These are phyloP conservation scores for Rallus limicola DNA, from an alignment of 2,113 vertebrate species.

Conservation along the genomic window DNA sequence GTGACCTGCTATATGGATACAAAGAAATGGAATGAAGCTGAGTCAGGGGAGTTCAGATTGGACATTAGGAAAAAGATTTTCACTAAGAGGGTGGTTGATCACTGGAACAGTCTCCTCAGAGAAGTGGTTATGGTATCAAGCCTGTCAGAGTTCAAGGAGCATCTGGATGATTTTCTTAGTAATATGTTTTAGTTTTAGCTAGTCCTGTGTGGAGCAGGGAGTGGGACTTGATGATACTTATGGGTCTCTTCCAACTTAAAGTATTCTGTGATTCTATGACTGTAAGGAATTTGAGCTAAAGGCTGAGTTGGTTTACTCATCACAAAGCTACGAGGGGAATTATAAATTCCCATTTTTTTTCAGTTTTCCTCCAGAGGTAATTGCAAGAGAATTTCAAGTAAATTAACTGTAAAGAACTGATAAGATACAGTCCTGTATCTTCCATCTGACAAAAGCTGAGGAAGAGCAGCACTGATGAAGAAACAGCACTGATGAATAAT, in stretches of 20 bases:
- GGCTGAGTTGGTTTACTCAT: neutral
- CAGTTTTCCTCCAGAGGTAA: neutral
- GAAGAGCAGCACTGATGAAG: neutral
- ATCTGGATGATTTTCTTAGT: neutral
- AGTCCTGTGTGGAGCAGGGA: neutral
- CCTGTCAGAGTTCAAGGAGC: neutral
- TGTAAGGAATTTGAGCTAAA: neutral
- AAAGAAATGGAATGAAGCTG: neutral
- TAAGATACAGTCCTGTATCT: neutral
- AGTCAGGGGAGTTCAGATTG: neutral
- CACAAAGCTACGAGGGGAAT: neutral
- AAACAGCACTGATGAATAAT: neutral
- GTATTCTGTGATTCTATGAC: neutral
- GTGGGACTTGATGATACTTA: neutral
- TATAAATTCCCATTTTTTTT: neutral
- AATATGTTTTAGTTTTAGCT: neutral
- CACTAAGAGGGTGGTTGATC: neutral
- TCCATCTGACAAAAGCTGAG: neutral
- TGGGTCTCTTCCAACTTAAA: neutral
- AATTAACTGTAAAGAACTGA: neutral
- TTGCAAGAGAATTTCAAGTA: neutral
- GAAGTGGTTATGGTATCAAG: neutral
- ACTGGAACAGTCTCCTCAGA: neutral
- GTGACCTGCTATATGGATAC: fast-evolving
- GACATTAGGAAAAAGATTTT: neutral